These are phyloP conservation scores for Neelides sp. DNA, from an alignment of 1,140 invertebrate species.

Conservation along the genomic window DNA sequence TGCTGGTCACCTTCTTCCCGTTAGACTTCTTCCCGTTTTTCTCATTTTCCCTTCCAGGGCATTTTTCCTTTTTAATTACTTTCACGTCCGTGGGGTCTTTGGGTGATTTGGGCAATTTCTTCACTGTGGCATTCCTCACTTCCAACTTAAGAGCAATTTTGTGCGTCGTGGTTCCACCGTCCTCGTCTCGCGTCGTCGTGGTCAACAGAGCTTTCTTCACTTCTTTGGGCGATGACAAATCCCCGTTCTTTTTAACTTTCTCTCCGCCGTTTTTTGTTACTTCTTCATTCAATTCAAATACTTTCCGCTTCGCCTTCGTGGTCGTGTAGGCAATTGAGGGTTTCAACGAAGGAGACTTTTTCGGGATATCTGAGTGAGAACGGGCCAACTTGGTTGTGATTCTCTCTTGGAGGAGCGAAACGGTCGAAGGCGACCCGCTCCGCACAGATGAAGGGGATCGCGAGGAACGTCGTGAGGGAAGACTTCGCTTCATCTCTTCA, in stretches of 20 bases:
- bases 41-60: too few relatives aligned
- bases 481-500: conserved; percentile 17
- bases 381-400: conserved; percentile 17
- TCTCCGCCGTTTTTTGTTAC: too few relatives aligned
- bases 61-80: too few relatives aligned
- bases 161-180: conserved; percentile 28
- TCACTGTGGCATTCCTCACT: conserved; percentile 27
- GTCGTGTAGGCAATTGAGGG: too few relatives aligned
- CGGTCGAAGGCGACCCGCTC: conserved; percentile 13
- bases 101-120: conserved; percentile 12
- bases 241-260: too few relatives aligned
- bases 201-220: conserved; percentile 45
- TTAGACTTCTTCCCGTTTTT: too few relatives aligned
- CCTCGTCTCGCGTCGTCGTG: conserved; percentile 31
- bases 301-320: too few relatives aligned
- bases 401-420: conserved; percentile 21
- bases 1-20: background rate
- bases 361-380: conserved; percentile 10
- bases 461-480: conserved; percentile 1
- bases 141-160: conserved; percentile 22
- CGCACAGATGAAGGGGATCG: conserved; percentile 15
- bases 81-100: conserved; percentile 8
- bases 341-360: too few relatives aligned
- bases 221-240: conserved; percentile 46
- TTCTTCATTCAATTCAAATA: too few relatives aligned